Conservation (phyloP, 2,113 vertebrate genomes). For the Dipodomys merriami region DNA sequence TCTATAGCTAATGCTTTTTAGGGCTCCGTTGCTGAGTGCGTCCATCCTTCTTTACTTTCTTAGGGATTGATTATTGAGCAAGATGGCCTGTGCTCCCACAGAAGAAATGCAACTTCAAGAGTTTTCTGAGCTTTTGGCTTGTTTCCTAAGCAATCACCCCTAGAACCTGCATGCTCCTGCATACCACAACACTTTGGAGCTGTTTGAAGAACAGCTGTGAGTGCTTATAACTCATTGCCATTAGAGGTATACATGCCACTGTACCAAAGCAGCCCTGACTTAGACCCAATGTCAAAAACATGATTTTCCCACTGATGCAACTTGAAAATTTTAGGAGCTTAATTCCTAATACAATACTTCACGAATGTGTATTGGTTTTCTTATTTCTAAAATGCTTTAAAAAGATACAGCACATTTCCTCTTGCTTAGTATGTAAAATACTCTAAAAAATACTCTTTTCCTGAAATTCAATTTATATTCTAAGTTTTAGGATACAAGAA, state of each 20-base stretch:
- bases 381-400: too few relatives aligned
- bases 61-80: not conserved
- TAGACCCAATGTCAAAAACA: not conserved
- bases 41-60: not conserved
- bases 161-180: not conserved
- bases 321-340: not conserved
- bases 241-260: not conserved
- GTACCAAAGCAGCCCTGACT: not conserved
- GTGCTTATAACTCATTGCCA: not conserved
- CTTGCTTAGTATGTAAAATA: constrained; percentile 22
- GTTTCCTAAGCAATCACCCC: not conserved
- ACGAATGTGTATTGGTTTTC: not conserved
- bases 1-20: not conserved
- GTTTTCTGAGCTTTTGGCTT: not conserved
- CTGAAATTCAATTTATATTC: constrained; percentile 61
- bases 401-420: not conserved
- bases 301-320: not conserved
- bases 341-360: not conserved
- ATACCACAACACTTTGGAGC: not conserved
- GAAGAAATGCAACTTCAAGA: not conserved
- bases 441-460: constrained; percentile 22
- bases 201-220: not conserved
- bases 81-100: not conserved
- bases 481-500: constrained; percentile 60
- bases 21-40: not conserved